phyloP scores from a whole-genome alignment of 2,797 vertebrate species.

The Fistularia tabacaria region DNA sequence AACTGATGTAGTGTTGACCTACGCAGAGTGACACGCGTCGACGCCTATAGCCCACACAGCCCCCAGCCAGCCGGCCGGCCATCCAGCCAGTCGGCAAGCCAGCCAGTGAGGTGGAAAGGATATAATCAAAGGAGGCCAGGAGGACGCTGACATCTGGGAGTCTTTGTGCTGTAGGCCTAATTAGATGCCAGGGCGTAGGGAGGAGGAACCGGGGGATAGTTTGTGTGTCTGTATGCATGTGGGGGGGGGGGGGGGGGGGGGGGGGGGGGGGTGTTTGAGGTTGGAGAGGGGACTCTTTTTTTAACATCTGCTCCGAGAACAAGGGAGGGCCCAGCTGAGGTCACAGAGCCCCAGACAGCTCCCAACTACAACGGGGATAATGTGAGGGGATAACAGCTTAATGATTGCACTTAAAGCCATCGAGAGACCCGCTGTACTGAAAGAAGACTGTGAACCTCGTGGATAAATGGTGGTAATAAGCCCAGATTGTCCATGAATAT shows the following conservation, averaged over 20 bases:
- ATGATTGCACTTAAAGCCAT: slow-evolving; percentile 69
- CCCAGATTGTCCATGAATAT: slow-evolving; percentile 65
- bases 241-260: slow-evolving; percentile 17
- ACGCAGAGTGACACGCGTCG: slow-evolving; percentile 50
- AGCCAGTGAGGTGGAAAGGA: slow-evolving; percentile 80
- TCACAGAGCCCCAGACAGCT: slow-evolving; percentile 57
- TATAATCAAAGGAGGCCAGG: slow-evolving; percentile 85
- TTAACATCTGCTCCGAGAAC: slow-evolving; percentile 85
- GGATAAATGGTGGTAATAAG: slow-evolving; percentile 60
- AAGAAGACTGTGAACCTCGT: slow-evolving; percentile 39
- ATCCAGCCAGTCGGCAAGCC: slow-evolving; percentile 37
- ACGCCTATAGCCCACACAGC: slow-evolving; percentile 40
- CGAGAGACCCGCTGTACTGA: slow-evolving; percentile 39
- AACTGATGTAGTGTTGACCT: slow-evolving; percentile 52
- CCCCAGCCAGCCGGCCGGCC: slow-evolving; percentile 32
- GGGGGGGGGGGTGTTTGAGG: slow-evolving; percentile 35
- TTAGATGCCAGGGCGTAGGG: slow-evolving; percentile 80
- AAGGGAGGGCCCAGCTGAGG: slow-evolving; percentile 66
- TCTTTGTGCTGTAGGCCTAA: slow-evolving; percentile 85
- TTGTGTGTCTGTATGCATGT: slow-evolving; percentile 24
- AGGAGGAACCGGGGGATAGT: slow-evolving; percentile 61
- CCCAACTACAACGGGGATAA: slow-evolving; percentile 52
- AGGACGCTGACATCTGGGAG: slow-evolving; percentile 93
- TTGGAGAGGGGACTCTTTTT: slow-evolving; percentile 55
- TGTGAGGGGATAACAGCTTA: slow-evolving; percentile 66